Conservation (phyloP, 2,888 invertebrate species). For the Scaptomyza tumidula region DNA sequence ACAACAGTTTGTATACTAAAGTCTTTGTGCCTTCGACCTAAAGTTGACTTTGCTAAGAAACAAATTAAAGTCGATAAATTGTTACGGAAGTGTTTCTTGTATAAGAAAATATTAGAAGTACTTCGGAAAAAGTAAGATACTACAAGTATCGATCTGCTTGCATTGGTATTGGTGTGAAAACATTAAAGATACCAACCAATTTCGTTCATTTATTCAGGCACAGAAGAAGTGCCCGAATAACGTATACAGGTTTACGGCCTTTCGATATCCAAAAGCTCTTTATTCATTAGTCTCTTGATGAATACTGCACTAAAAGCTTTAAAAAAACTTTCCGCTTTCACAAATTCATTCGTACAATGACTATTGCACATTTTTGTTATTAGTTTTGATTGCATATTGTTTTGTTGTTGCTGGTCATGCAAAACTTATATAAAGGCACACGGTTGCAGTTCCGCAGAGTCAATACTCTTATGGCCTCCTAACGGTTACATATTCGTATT, state of each 20-base stretch:
- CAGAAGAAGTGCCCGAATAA: background rate
- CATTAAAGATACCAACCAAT: no score
- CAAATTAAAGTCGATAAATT: background rate
- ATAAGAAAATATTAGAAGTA: background rate
- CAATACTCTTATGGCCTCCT: conserved; percentile 16
- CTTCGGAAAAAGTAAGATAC: background rate
- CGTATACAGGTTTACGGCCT: no score
- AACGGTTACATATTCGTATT: conserved; percentile 23
- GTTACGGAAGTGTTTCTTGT: no score
- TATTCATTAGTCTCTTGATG: no score
- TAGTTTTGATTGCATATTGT: conserved; percentile 9
- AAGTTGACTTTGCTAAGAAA: background rate
- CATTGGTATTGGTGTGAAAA: no score
- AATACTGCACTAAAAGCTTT: no score
- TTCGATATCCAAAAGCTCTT: background rate
- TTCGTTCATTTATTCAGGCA: background rate
- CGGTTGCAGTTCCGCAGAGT: background rate
- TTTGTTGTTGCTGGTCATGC: conserved; percentile 12
- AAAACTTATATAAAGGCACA: conserved; percentile 14
- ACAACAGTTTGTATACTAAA: conserved; percentile 12
- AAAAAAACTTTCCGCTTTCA: background rate
- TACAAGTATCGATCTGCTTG: background rate
- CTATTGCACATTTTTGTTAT: background rate
- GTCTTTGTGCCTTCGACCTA: background rate
- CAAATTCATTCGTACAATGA: background rate